Percentiles rank a stretch among this genome's conserved stretches.
Conservation (phyloP, 1,140 invertebrate species). For the Caenorhabditis remanei region DNA sequence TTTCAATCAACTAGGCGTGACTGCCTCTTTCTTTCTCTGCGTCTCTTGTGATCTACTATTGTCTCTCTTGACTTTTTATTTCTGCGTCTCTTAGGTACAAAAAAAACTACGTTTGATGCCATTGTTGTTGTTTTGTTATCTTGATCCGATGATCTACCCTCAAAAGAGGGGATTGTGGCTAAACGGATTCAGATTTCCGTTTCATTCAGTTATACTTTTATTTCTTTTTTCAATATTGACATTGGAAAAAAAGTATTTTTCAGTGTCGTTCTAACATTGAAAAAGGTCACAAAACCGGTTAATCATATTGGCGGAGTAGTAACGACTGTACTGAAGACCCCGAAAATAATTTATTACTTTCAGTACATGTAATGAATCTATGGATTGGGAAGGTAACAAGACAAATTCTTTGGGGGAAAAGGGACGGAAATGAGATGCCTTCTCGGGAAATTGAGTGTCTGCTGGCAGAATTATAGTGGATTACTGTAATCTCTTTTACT, state of each 20-base stretch:
- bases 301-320: background rate
- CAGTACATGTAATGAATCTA: too few species aligned
- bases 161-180: background rate
- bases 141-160: slow-evolving; percentile 1
- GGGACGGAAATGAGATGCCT: too few species aligned
- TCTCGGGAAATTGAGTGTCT: too few species aligned
- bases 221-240: too few species aligned
- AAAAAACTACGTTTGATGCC: slow-evolving; percentile 7
- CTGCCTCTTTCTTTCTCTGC: slow-evolving; percentile 13
- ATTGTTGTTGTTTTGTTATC: slow-evolving; percentile 44
- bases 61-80: background rate
- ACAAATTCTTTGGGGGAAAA: too few species aligned
- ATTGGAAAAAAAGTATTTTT: too few species aligned
- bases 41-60: background rate
- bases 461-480: too few species aligned
- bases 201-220: background rate
- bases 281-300: slow-evolving; percentile 21
- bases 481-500: too few species aligned
- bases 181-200: background rate
- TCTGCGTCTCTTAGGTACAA: slow-evolving; percentile 12
- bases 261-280: background rate
- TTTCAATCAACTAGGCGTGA: slow-evolving; percentile 53
- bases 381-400: too few species aligned
- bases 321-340: background rate
- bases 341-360: background rate